Conservation (phyloP, 2,113 vertebrate species). For the Anarrhichthys ocellatus region DNA sequence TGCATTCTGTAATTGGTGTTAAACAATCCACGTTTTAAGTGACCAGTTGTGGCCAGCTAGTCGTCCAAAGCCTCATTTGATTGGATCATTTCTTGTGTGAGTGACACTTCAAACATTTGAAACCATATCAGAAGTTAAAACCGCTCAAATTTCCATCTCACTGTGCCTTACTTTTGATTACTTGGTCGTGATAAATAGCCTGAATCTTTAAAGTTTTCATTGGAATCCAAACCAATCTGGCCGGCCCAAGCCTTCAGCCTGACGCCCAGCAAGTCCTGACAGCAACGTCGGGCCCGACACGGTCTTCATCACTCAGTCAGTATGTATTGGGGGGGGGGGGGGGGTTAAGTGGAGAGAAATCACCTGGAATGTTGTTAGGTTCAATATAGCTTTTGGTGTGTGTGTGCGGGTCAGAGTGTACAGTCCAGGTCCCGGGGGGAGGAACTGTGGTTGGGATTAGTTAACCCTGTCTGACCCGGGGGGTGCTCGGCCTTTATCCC, state of each 20-base stretch:
- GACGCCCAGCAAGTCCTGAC: neutral
- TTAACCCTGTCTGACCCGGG: slow-evolving; percentile 77
- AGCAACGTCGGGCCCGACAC: neutral
- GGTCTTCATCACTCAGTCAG: slow-evolving; percentile 39
- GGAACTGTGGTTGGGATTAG: slow-evolving; percentile 70
- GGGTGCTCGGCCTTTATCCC: slow-evolving; percentile 60
- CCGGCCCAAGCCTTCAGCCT: neutral
- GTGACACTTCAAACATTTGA: neutral
- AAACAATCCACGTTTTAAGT: no score
- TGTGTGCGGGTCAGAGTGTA: slow-evolving; percentile 26
- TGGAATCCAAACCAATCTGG: slow-evolving; percentile 11
- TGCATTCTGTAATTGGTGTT: no score
- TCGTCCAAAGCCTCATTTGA: neutral
- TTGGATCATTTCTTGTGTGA: neutral
- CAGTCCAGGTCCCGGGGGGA: slow-evolving; percentile 61
- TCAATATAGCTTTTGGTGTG: slow-evolving; percentile 44
- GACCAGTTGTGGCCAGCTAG: neutral
- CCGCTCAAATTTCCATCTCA: neutral
- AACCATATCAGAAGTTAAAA: neutral
- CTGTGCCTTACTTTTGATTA: neutral
- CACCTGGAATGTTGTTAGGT: slow-evolving; percentile 74
- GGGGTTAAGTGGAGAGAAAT: slow-evolving; percentile 64
- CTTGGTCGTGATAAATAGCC: neutral
- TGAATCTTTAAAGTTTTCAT: neutral
- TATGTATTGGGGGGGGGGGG: slow-evolving; percentile 3